phyloP scores from a whole-genome alignment of 2,888 invertebrate species.

The Calameuta filiformis region DNA sequence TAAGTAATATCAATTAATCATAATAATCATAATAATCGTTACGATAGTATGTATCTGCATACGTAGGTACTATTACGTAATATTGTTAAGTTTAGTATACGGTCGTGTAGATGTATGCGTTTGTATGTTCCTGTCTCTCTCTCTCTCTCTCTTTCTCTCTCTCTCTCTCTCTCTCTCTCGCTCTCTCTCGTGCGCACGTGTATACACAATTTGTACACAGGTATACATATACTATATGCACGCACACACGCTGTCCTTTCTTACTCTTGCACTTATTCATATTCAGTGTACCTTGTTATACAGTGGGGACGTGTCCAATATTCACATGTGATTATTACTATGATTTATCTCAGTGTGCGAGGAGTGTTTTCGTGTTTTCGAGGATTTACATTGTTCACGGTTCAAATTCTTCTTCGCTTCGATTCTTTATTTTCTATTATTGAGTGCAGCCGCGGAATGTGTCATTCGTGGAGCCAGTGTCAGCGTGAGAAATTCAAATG shows the following conservation, averaged over 20 bases:
- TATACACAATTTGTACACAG: neutral
- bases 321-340: neutral
- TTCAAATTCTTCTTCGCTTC: neutral
- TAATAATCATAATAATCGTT: conserved; percentile 26
- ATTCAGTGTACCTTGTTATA: neutral
- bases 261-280: neutral
- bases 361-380: neutral
- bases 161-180: no score
- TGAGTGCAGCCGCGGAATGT: conserved; percentile 1
- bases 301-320: neutral
- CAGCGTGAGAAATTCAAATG: conserved; percentile 1
- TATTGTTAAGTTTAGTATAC: conserved; percentile 16
- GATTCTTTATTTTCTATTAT: neutral
- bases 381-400: neutral
- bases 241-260: neutral
- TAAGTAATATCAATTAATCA: conserved; percentile 19
- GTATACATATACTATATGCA: neutral
- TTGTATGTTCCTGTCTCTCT: neutral
- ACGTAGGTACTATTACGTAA: conserved; percentile 7
- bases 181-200: neutral
- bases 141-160: no score
- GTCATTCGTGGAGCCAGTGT: neutral
- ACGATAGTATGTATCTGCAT: conserved; percentile 18
- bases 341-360: neutral
- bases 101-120: conserved; percentile 9